phyloP scores from a whole-genome alignment of 2,888 invertebrate genomes.

The Pycnomerus fuliginosus region DNA sequence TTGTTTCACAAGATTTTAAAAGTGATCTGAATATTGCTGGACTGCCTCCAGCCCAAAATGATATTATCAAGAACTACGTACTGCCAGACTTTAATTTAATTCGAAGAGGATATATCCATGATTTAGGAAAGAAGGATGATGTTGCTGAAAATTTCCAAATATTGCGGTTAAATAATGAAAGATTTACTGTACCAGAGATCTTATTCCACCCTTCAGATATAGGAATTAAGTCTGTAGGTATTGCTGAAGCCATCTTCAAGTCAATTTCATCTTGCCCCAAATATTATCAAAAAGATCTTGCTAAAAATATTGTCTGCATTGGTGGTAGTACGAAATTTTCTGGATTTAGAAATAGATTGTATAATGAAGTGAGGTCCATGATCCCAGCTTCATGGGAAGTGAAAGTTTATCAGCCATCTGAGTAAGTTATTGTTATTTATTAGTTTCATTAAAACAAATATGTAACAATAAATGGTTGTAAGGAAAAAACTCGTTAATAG shows the following conservation, averaged over 20 bases:
- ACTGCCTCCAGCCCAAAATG: slow-evolving; percentile 61
- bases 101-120: slow-evolving; percentile 65
- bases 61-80: slow-evolving; percentile 86
- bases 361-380: slow-evolving; percentile 73
- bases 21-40: slow-evolving; percentile 73
- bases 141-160: slow-evolving; percentile 61
- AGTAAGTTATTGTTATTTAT: slow-evolving; percentile 56
- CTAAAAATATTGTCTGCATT: slow-evolving; percentile 79
- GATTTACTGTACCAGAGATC: slow-evolving; percentile 93
- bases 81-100: slow-evolving; percentile 94
- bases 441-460: no score
- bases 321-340: slow-evolving; percentile 81
- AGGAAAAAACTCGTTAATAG: no score
- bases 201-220: slow-evolving; percentile 94
- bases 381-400: slow-evolving; percentile 78
- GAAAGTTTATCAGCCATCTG: slow-evolving; percentile 66
- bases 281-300: slow-evolving; percentile 72
- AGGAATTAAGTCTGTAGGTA: slow-evolving; percentile 88
- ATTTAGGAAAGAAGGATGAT: slow-evolving; percentile 36
- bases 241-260: slow-evolving; percentile 84
- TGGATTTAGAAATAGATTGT: slow-evolving; percentile 79
- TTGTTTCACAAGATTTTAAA: slow-evolving; percentile 81
- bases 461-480: no score
- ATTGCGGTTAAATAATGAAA: slow-evolving; percentile 85
- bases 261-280: slow-evolving; percentile 73